Conservation (phyloP, 2,113 vertebrate species). For the Uropsilus gracilis region DNA sequence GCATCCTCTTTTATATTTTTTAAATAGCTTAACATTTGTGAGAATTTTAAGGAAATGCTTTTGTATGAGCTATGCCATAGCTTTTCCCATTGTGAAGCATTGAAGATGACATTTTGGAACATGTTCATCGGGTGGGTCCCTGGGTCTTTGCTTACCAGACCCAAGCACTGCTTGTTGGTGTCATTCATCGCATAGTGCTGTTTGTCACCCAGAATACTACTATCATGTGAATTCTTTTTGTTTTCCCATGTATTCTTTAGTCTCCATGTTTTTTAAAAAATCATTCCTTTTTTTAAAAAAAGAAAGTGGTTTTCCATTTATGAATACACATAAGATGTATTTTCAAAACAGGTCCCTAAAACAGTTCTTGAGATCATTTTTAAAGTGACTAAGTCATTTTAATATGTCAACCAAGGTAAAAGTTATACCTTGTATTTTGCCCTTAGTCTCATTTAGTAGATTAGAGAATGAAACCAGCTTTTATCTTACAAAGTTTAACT, state of each 20-base stretch:
- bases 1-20: conserved; percentile 94
- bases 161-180: conserved; percentile 83
- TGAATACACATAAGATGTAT: conserved; percentile 87
- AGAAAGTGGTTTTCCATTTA: conserved; percentile 78
- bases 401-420: conserved; percentile 84
- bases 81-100: conserved; percentile 90
- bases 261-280: conserved; percentile 73
- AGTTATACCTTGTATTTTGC: conserved; percentile 78
- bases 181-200: conserved; percentile 83
- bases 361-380: conserved; percentile 88
- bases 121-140: conserved; percentile 87
- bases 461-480: conserved; percentile 83
- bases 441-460: conserved; percentile 87
- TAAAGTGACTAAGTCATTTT: conserved; percentile 88
- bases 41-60: conserved; percentile 94
- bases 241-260: conserved; percentile 80
- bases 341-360: conserved; percentile 86
- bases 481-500: conserved; percentile 79
- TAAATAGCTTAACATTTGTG: conserved; percentile 95
- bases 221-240: conserved; percentile 85
- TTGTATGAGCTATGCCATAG: conserved; percentile 93
- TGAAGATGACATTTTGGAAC: conserved; percentile 90
- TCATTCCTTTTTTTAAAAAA: conserved; percentile 82
- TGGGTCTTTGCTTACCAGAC: conserved; percentile 85
- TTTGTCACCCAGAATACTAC: conserved; percentile 77